Evolutionary conservation across 2,888 invertebrate genomes (phyloP), one percentile per base, ranked within the genome.

Genomic region (Pseudococcus jackbeardsleyi): DNA sequence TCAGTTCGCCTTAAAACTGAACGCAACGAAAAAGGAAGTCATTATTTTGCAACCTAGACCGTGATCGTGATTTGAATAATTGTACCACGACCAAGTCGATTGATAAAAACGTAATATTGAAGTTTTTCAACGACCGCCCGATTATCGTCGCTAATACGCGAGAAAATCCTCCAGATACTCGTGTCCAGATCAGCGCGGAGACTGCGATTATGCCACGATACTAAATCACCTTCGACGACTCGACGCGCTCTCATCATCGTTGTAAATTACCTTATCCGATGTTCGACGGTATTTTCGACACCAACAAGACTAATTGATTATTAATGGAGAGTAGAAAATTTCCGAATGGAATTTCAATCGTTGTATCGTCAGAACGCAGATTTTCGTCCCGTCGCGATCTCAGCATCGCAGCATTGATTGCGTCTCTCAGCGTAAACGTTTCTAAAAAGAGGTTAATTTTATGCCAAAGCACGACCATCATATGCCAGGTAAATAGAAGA

Each of bases 1-100:
- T 6, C 12, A 17, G 33, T 39, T 17, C 33, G 22, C 68, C 17
- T 64, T 22, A 64, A 64, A 64, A 64, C 33, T 33, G 33, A 72
- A 72, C 68, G 26, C 12, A 68, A 26, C 72, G 33, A 72, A 72
- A 82, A 82, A 82, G 79, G 79, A 82, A 82, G 79, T 82, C 8
- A 26, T 82, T 82, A 82, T 82, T 82, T 82, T 82, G 46, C 79
- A 42, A 46, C 46, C 79, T 72, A 46, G 39, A 82, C 79, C 79
- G 79, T 82, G 79, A 82, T 82, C 79, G 79, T 82, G 79, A 82
- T 46, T 82, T 46, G 79, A 46, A 46, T 82, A 82, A 82, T 82
- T 82, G 72, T 33, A 64, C 64, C 64, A 22, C 64, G 64, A 64
- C 64, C 22, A 22, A 22, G 64, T 19, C 64, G 72, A 72, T 72